phyloP scores from a whole-genome alignment of 2,888 invertebrate genomes.

The Tridacna crocea region DNA sequence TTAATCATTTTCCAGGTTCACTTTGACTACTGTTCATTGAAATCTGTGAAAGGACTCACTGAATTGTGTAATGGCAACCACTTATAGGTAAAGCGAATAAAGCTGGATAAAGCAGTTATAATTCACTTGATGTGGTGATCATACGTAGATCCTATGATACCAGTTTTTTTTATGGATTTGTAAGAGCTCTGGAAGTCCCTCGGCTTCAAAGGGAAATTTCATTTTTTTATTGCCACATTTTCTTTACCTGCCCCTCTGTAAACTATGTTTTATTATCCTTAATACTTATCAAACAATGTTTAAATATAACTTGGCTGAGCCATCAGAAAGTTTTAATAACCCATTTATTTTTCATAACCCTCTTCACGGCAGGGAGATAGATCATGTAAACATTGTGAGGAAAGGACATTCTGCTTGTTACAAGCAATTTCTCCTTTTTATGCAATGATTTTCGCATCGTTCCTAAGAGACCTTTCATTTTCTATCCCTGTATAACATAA shows the following conservation, averaged over 20 bases:
- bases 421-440: background rate
- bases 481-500: too few species aligned
- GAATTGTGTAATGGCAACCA: constrained; percentile 10
- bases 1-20: too few species aligned
- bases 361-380: too few species aligned
- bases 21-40: constrained; percentile 7
- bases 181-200: constrained; percentile 16
- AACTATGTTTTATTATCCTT: background rate
- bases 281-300: constrained; percentile 16
- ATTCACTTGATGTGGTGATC: constrained; percentile 27
- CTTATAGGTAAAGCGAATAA: background rate
- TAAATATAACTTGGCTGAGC: background rate
- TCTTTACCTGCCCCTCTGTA: constrained; percentile 28
- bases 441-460: background rate
- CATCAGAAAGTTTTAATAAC: background rate
- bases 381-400: background rate
- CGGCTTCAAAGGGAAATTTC: constrained; percentile 22
- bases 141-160: constrained; percentile 12
- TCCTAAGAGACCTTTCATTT: background rate
- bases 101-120: constrained; percentile 13
- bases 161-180: constrained; percentile 16
- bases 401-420: background rate
- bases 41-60: constrained; percentile 4
- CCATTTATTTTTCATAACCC: background rate
- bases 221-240: constrained; percentile 16